Evolutionary conservation across 2,113 vertebrate species (phyloP), one percentile per base, ranked within the genome.

Genomic region (Gallinago jamesoni): DNA sequence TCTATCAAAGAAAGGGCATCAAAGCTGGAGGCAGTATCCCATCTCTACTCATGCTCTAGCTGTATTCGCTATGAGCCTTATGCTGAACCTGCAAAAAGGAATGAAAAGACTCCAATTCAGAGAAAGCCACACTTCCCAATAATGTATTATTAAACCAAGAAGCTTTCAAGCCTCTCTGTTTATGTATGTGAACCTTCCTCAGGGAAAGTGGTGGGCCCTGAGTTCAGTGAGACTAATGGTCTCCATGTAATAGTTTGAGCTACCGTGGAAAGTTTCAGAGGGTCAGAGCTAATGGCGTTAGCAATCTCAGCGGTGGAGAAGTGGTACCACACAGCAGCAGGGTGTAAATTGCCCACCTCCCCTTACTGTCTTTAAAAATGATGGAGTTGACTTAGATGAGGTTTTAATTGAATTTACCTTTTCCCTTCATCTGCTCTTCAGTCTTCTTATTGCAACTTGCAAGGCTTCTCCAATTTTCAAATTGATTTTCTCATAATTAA

Each of bases 401-500:
- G 24, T 91, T 84, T 93, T 91, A 78, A 90, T 62, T 76, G 31
- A 87, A 72, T 94, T 85, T 89, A 87, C 70, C 62, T 93, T 87
- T 89, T 87, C 28, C 37, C 82, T 87, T 90, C 74, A 55, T 64
- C 75, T 90, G 63, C 16, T 87, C 27, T 93, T 85, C 62, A 45
- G 4, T 60, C 41, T 24, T 84, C 45, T 90, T 55, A 33, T 16
- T 79, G 45, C 57, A 88, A 76, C 78, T 45, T 72, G 37, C 45
- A 72, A 94, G 39, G 52, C 22, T 82, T 79, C 48, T 79, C 28
- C 35, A 60, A 39, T 73, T 89, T 84, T 48, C 52, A 68, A 75
- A 84, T 59, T 56, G 14, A 89, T 93, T 94, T 96, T 85, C 84
- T 93, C 16, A 30, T 85, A 87, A 94, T 91, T 95, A 86, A 84